A percentile compares a stretch with the other conserved stretches of the same genome.
phyloP scores from a whole-genome alignment of 2,888 invertebrate genomes.

The Sclerodermus sp. region DNA sequence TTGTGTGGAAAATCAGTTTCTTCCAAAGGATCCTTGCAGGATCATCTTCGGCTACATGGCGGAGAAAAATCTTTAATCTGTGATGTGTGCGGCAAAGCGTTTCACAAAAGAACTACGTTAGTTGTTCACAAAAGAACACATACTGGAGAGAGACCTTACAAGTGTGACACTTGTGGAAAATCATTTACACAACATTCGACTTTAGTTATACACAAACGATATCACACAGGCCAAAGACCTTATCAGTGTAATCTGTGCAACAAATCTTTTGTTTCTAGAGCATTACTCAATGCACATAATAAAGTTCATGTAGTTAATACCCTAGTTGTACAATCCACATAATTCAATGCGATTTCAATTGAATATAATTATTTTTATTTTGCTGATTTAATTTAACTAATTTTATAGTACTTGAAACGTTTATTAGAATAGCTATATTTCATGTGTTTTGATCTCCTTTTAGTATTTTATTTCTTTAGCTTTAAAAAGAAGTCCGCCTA shows the following conservation, averaged over 20 bases:
- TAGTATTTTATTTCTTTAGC: too few relatives aligned
- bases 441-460: too few relatives aligned
- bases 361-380: too few relatives aligned
- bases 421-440: too few relatives aligned
- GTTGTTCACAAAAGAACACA: conserved; percentile 56
- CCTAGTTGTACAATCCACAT: too few relatives aligned
- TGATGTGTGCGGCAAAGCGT: conserved; percentile 56
- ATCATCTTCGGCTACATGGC: conserved; percentile 54
- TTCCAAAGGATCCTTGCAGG: conserved; percentile 54
- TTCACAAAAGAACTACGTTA: conserved; percentile 54
- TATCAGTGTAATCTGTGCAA: conserved; percentile 52
- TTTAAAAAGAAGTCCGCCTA: too few relatives aligned
- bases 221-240: conserved; percentile 58
- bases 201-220: conserved; percentile 56
- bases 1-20: conserved; percentile 55
- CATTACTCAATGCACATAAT: conserved; percentile 51
- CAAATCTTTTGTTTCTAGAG: conserved; percentile 55
- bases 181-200: conserved; percentile 56
- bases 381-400: too few relatives aligned
- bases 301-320: conserved; percentile 32
- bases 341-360: too few relatives aligned
- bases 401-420: too few relatives aligned
- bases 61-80: conserved; percentile 55
- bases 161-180: conserved; percentile 56
- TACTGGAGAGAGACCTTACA: conserved; percentile 58